Percentiles rank a stretch among this genome's conserved stretches.
Conservation (phyloP, 1,140 invertebrate genomes). For the Neuroterus valhalla region DNA sequence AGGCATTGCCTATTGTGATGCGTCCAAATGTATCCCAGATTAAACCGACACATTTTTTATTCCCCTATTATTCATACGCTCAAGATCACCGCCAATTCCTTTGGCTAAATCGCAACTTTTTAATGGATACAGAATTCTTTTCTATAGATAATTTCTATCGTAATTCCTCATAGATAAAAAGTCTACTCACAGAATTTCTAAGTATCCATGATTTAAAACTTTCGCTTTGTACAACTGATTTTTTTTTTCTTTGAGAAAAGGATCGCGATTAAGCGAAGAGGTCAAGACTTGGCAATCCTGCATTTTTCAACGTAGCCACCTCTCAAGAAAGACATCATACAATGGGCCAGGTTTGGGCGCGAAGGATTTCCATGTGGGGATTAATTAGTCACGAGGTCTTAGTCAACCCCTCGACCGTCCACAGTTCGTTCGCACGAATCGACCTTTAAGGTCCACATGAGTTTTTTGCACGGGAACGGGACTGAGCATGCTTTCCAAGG, state of each 20-base stretch:
- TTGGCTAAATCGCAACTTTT: conserved; percentile 6
- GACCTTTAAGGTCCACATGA: conserved; percentile 56
- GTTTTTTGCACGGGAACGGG: conserved; percentile 53
- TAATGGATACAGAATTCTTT: conserved; percentile 5
- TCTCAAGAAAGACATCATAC: conserved; percentile 26
- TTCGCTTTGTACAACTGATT: no score
- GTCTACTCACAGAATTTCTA: no score
- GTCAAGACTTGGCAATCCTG: background rate
- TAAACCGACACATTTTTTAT: conserved; percentile 31
- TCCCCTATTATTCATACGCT: conserved; percentile 16
- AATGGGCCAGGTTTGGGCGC: conserved; percentile 31
- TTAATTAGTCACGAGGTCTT: conserved; percentile 66
- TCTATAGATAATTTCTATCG: background rate
- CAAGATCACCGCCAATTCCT: conserved; percentile 19
- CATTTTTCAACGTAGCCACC: background rate
- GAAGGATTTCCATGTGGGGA: conserved; percentile 57
- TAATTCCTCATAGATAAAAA: background rate
- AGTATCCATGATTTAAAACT: no score
- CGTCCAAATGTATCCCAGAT: conserved; percentile 27
- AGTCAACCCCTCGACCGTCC: conserved; percentile 45
- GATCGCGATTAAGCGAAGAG: no score
- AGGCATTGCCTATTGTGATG: conserved; percentile 30
- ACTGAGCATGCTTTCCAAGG: conserved; percentile 62
- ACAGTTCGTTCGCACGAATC: conserved; percentile 48
- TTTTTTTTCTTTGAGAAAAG: no score